phyloP scores from a whole-genome alignment of 2,888 invertebrate species.

The Synergus gifuensis region DNA sequence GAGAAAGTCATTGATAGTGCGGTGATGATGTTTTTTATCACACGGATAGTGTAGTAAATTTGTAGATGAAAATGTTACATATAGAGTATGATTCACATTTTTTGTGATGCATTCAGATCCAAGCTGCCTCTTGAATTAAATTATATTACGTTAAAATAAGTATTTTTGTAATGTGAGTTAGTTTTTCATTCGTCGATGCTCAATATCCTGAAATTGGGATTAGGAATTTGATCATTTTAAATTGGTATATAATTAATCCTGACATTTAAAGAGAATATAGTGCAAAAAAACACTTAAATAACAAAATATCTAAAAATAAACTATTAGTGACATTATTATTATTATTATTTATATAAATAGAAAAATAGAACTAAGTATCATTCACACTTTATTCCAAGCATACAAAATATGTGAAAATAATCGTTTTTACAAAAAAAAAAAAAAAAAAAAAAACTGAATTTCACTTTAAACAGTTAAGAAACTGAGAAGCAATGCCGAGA shows the following conservation, averaged over 20 bases:
- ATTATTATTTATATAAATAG: no score
- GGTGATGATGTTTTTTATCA: conserved; percentile 12
- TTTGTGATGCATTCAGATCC: not conserved
- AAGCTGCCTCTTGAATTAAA: conserved; percentile 4
- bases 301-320: not conserved
- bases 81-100: not conserved
- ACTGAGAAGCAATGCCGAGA: not conserved
- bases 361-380: not conserved
- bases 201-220: not conserved
- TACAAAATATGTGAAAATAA: no score
- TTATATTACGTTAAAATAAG: not conserved
- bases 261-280: not conserved
- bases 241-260: not conserved
- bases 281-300: not conserved
- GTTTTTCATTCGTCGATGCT: not conserved
- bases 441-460: no score
- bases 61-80: not conserved
- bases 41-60: conserved; percentile 16
- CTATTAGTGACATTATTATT: not conserved
- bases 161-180: not conserved
- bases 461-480: no score
- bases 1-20: conserved; percentile 5
- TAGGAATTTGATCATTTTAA: not conserved
- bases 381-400: not conserved
- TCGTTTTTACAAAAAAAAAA: no score